A percentile compares a stretch with the other conserved stretches of the same genome.
Evolutionary conservation across 2,888 invertebrate species (phyloP).

Genomic region (Scrobipalpa costella): DNA sequence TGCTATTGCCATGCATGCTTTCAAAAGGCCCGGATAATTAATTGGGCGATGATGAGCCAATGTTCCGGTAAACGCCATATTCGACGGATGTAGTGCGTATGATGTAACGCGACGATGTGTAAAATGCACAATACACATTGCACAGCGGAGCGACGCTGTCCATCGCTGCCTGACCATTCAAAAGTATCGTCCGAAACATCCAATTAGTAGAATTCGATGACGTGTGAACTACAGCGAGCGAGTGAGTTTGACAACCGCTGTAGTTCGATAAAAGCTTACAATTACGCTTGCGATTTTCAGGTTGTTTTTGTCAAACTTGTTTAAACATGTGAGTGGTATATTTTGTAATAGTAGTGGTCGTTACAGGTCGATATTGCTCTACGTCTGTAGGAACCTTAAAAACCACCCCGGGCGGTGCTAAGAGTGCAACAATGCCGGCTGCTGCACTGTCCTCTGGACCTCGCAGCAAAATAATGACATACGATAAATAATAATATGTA

Average conservation of each 20-base stretch:
- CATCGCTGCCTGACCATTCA: constrained; percentile 39
- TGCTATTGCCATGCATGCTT: too few species aligned
- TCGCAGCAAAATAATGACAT: too few species aligned
- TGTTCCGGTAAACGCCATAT: constrained; percentile 43
- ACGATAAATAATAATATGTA: too few species aligned
- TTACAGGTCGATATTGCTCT: too few species aligned
- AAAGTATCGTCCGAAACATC: constrained; percentile 74
- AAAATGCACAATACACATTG: constrained; percentile 36
- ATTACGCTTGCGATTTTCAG: too few species aligned
- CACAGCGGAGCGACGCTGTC: constrained; percentile 21
- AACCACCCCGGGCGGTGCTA: too few species aligned
- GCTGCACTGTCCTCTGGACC: too few species aligned
- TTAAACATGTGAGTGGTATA: too few species aligned
- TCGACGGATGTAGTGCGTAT: constrained; percentile 47
- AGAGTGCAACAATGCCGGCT: too few species aligned
- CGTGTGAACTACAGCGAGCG: constrained; percentile 48
- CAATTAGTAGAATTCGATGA: constrained; percentile 73
- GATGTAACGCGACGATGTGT: constrained; percentile 49
- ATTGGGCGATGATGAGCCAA: constrained; percentile 17
- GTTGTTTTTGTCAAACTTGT: too few species aligned
- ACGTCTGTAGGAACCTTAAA: too few species aligned
- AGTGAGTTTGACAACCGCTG: constrained; percentile 65
- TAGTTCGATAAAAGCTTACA: constrained; percentile 32
- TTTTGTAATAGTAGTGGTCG: too few species aligned
- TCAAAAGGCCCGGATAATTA: constrained; percentile 3